phyloP scores from a whole-genome alignment of 1,140 invertebrate genomes.

The Parapsyche elsis region DNA sequence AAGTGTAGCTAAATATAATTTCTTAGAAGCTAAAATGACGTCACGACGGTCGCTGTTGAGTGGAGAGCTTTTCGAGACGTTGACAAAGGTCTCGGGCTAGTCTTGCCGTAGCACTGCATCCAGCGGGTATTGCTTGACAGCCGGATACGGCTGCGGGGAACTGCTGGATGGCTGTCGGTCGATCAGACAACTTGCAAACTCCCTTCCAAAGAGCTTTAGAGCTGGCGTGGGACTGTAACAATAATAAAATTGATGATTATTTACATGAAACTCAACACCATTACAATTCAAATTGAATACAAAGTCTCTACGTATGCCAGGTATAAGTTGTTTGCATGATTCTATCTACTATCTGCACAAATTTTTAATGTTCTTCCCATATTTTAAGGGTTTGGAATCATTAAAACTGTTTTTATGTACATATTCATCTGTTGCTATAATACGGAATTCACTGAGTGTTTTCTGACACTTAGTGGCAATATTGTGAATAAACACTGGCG shows the following conservation, averaged over 20 bases:
- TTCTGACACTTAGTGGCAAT: too few relatives aligned
- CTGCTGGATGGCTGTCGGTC: not conserved
- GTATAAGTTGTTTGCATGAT: too few relatives aligned
- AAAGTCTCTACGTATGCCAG: too few relatives aligned
- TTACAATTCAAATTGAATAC: not conserved
- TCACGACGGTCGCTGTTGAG: slow-evolving; percentile 52
- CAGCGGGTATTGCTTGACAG: slow-evolving; percentile 28
- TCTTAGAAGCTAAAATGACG: slow-evolving; percentile 54
- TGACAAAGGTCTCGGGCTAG: slow-evolving; percentile 52
- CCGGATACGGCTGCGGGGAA: slow-evolving; percentile 18
- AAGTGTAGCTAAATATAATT: slow-evolving; percentile 9
- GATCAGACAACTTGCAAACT: slow-evolving; percentile 64
- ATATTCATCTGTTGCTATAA: too few relatives aligned
- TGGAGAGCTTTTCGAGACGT: slow-evolving; percentile 50
- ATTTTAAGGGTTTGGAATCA: too few relatives aligned
- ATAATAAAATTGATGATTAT: slow-evolving; percentile 46
- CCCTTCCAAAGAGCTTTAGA: slow-evolving; percentile 81
- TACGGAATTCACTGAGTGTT: too few relatives aligned
- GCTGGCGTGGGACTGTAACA: slow-evolving; percentile 77
- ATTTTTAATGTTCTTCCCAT: too few relatives aligned
- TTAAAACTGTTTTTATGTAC: too few relatives aligned
- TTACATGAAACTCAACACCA: not conserved
- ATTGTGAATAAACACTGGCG: too few relatives aligned
- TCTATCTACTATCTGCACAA: too few relatives aligned
- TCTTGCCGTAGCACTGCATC: slow-evolving; percentile 45